Percentiles rank a stretch among this genome's conserved stretches.
These are phyloP conservation scores for Drosophila affinis DNA, from an alignment of 2,888 invertebrate genomes.

Conservation along the genomic window DNA sequence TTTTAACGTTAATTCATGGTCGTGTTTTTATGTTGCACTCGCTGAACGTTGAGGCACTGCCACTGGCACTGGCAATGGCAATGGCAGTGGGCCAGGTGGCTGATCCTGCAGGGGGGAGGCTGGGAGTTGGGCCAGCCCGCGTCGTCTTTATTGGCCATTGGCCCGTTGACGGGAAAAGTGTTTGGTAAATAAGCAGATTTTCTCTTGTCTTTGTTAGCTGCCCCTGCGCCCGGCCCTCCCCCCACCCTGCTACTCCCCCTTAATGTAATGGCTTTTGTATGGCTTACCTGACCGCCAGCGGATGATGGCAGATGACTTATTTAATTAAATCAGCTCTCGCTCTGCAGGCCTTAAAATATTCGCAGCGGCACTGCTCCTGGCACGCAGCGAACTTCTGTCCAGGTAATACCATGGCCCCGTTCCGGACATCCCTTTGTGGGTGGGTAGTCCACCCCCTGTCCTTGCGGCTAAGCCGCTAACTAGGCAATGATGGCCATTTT, in stretches of 20 bases:
- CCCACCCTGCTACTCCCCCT: constrained; percentile 41
- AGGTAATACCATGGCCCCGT: constrained; percentile 7
- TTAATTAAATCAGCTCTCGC: constrained; percentile 69
- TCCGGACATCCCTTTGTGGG: constrained; percentile 22
- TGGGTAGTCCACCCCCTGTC: constrained; percentile 6
- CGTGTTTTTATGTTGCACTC: constrained; percentile 79
- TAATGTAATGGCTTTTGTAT: constrained; percentile 70
- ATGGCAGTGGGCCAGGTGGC: constrained; percentile 40
- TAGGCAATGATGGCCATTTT: constrained; percentile 18
- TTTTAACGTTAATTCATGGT: constrained; percentile 81
- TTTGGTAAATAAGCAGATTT: constrained; percentile 76
- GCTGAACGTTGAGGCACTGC: constrained; percentile 17
- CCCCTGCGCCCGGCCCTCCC: background rate
- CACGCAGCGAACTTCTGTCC: constrained; percentile 2
- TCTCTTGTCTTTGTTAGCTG: constrained; percentile 45
- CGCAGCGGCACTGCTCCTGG: background rate
- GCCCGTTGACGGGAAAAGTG: constrained; percentile 55
- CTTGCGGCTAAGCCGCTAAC: constrained; percentile 21
- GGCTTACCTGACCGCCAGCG: constrained; percentile 60
- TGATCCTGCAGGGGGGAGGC: constrained; percentile 37
- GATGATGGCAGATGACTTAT: constrained; percentile 59
- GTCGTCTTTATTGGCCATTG: constrained; percentile 41
- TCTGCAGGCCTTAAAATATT: constrained; percentile 52
- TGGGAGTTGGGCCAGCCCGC: background rate
- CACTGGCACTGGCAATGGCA: background rate